Evolutionary conservation across 1,140 invertebrate species (phyloP).

Genomic region (Phymorhynchus buccinoides): DNA sequence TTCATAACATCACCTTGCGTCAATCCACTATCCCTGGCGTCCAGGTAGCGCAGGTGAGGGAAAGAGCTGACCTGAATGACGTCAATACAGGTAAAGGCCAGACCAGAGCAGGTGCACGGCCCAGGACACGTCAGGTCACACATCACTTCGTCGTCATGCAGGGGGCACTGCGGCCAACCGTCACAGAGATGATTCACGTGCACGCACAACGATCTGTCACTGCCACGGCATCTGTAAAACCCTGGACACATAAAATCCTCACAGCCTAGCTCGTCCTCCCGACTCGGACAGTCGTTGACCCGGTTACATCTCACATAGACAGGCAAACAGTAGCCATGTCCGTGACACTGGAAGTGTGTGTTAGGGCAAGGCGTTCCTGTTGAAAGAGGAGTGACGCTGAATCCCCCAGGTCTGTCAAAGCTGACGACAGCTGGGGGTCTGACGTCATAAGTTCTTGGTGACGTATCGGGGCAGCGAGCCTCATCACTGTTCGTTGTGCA

Average conservation of each 20-base stretch:
- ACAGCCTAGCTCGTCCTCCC: conserved; percentile 29
- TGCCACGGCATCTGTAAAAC: conserved; percentile 31
- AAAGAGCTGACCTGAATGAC: not conserved
- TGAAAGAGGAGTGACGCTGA: not conserved
- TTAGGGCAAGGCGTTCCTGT: not conserved
- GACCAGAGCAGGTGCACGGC: conserved; percentile 13
- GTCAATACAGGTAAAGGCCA: conserved; percentile 11
- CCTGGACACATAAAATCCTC: not conserved
- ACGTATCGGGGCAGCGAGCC: not conserved
- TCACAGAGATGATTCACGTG: conserved; percentile 36
- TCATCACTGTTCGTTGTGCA: not conserved
- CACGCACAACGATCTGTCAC: conserved; percentile 15
- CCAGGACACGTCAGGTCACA: conserved; percentile 36
- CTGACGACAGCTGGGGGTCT: not conserved
- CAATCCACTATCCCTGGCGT: not conserved
- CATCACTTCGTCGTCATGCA: conserved; percentile 36
- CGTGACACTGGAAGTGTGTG: not conserved
- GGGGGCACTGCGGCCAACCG: not conserved
- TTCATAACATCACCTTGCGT: not conserved
- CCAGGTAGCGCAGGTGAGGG: conserved; percentile 19
- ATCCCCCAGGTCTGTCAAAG: not conserved
- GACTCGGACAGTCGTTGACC: not conserved
- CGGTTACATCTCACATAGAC: conserved; percentile 40
- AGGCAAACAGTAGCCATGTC: conserved; percentile 13
- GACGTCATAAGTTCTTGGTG: not conserved